A percentile compares a stretch with the other conserved stretches of the same genome.
Evolutionary conservation across 2,797 vertebrate genomes (phyloP).

Genomic region (Astyanax mexicanus): DNA sequence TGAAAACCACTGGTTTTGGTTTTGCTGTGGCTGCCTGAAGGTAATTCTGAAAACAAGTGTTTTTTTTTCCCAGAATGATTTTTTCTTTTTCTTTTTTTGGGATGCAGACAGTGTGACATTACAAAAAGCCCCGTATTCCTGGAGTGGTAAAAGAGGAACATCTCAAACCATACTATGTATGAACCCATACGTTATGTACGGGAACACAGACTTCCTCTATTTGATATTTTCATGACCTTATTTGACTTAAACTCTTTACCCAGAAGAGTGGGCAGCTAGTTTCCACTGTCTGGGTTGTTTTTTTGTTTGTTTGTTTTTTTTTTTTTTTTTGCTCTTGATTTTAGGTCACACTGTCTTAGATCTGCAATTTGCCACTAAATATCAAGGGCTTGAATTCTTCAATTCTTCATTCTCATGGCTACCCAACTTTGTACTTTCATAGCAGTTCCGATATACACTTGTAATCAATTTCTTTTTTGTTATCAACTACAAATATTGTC

Average conservation of each 20-base stretch:
- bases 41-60: background rate
- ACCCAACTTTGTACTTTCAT: no score
- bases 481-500: no score
- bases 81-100: slow-evolving; percentile 3
- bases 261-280: background rate
- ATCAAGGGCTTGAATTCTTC: background rate
- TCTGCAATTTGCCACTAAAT: slow-evolving; percentile 20
- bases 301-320: background rate
- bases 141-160: slow-evolving; percentile 30
- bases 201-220: slow-evolving; percentile 28
- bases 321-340: no score
- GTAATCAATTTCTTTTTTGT: no score
- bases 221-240: background rate
- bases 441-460: no score
- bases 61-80: background rate
- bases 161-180: slow-evolving; percentile 2
- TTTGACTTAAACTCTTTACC: background rate
- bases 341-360: background rate
- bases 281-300: background rate
- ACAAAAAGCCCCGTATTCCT: background rate
- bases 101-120: background rate
- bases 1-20: background rate
- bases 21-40: background rate
- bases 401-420: background rate
- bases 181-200: slow-evolving; percentile 8